Conservation (phyloP, 2,888 invertebrate species). For the Lepidocyrtinus sp. region DNA sequence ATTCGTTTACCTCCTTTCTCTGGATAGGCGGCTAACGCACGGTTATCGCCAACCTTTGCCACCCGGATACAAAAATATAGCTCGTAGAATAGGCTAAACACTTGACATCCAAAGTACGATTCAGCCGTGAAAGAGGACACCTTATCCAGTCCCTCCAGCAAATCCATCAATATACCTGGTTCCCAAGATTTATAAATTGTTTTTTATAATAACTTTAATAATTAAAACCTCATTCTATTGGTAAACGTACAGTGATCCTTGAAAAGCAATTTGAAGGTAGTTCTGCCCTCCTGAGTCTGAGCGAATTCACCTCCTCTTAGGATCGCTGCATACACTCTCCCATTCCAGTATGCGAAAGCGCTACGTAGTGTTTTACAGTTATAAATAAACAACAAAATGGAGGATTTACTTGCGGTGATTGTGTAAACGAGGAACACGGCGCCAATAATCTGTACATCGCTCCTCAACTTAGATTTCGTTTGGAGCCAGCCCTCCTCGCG, state of each 20-base stretch:
- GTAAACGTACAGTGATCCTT: conserved; percentile 54
- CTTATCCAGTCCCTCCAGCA: conserved; percentile 49
- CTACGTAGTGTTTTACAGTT: conserved; percentile 50
- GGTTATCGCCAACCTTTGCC: conserved; percentile 38
- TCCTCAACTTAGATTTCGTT: not conserved
- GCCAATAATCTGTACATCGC: conserved; percentile 21
- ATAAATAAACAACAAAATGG: conserved; percentile 55
- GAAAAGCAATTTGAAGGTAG: conserved; percentile 41
- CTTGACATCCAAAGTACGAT: conserved; percentile 49
- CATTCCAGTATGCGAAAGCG: conserved; percentile 62
- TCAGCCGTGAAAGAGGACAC: conserved; percentile 39
- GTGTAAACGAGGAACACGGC: conserved; percentile 31
- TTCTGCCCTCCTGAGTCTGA: conserved; percentile 46
- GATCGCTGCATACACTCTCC: conserved; percentile 53
- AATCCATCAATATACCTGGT: conserved; percentile 45
- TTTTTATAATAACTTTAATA: not conserved
- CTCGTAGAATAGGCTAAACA: conserved; percentile 61
- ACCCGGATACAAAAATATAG: conserved; percentile 53
- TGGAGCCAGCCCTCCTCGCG: not conserved
- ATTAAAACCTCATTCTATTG: conserved; percentile 1
- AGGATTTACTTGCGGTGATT: conserved; percentile 42
- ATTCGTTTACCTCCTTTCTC: conserved; percentile 17
- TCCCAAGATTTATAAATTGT: not conserved
- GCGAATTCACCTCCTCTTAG: conserved; percentile 47
- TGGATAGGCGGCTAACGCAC: conserved; percentile 28